Base-by-base conservation (phyloP, 1,140 invertebrate genomes). In the Euura saliciscinereae region DNA sequence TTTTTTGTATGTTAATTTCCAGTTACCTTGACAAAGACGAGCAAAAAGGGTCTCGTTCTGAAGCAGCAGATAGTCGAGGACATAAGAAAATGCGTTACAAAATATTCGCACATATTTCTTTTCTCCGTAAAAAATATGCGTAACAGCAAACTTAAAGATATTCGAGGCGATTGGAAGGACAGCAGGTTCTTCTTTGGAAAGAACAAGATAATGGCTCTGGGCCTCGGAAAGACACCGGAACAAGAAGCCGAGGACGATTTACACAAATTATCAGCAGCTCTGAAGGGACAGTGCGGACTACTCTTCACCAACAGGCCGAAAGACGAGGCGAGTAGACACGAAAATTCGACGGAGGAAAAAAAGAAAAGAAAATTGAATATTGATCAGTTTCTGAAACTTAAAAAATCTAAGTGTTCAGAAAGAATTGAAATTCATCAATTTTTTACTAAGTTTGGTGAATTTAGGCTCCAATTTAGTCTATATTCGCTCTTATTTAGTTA, bases 181-280 rank as follows among this genome's bases (percentile, higher is more conserved):
- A 95, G 96, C 51, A 94, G 94, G 82, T 98, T 99, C 86, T 98
- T 98, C 84, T 98, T 99, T 89, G 98, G 97, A 5, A 99, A 99
- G 90, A 99, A 99, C 84, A 98, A 97, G 90, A 93, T 99, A 2
- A 97, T 99, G 92, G 92, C 93, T 46, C 86, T 99, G 66, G 98
- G 96, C 64, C 88, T 99, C 45, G 98, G 98, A 0, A 92, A 92
- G 82, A 92, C 90, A n/a, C 88, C 91, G 72, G 94, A 94, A 78
- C 92, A 95, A 75, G 98, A 99, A 92, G 88, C 94, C 71, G 90
- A 93, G 77, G 90, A 95, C 70, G 94, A 96, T 82, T 84, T 99
- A 67, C 95, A 98, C 83, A 92, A 95, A 89, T 83, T 99, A n/a
- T 91, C 94, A 3, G 89, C 91, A 72, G 89, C 90, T 73, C 86